Conservation (phyloP, 2,113 vertebrate genomes). For the Dermatemys mawii region DNA sequence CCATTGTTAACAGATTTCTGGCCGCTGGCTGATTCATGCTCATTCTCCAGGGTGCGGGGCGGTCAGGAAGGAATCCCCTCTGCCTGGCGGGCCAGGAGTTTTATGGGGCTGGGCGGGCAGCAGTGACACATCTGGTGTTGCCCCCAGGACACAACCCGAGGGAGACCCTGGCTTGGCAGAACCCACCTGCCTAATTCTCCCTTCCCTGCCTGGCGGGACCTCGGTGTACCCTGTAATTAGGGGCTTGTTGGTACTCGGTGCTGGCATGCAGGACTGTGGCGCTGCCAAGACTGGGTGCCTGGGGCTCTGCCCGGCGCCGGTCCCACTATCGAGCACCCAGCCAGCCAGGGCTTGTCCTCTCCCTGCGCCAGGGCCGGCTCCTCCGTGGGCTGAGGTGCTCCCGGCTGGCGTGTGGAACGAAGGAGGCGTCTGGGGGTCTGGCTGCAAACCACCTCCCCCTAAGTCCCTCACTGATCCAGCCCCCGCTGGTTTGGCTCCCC, state of each 20-base stretch:
- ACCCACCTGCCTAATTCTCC: neutral
- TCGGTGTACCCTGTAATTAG: neutral
- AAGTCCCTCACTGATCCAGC: too few species aligned
- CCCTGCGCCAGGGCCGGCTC: neutral
- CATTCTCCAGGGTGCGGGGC: neutral
- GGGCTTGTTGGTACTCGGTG: neutral
- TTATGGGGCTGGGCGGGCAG: neutral
- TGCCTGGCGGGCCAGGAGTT: fast-evolving
- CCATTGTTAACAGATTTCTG: neutral
- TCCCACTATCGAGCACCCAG: neutral
- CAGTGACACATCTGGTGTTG: neutral
- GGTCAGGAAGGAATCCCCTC: neutral
- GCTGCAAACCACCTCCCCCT: neutral
- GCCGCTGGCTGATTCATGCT: neutral
- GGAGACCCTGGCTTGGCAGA: neutral
- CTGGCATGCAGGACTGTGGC: neutral
- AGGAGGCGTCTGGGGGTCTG: neutral
- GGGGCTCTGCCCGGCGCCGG: neutral
- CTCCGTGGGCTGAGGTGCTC: neutral
- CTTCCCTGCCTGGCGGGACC: neutral
- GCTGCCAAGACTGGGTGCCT: too few species aligned
- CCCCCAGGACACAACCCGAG: neutral
- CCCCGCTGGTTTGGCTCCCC: too few species aligned
- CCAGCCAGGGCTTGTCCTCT: neutral
- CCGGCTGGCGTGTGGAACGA: too few species aligned